These are phyloP conservation scores for Myotis myotis DNA, from an alignment of 2,797 vertebrate species.

Conservation along the genomic window DNA sequence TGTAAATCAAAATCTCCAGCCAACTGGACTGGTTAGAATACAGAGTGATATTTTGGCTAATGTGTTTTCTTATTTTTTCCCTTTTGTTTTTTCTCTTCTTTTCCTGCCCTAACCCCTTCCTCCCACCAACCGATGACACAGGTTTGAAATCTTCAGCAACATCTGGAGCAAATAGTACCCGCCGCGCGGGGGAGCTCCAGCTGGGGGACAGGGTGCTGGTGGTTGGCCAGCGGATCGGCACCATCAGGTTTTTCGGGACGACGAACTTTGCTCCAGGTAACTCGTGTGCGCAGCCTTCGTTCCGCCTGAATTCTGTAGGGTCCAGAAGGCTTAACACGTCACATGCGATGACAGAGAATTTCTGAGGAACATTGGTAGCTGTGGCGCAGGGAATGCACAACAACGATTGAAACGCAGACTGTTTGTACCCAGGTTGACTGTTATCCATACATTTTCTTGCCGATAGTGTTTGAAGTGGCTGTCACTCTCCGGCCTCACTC, in stretches of 20 bases:
- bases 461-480: neutral
- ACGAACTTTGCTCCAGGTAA: slow-evolving; percentile 97
- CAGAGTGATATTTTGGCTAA: neutral
- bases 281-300: neutral
- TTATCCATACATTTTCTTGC: neutral
- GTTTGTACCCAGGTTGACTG: neutral
- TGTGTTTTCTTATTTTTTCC: slow-evolving; percentile 31
- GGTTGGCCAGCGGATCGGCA: slow-evolving; percentile 94
- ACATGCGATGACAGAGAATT: neutral
- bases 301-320: neutral
- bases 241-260: slow-evolving; percentile 92
- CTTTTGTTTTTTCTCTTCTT: neutral
- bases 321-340: neutral
- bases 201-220: slow-evolving; percentile 93
- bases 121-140: slow-evolving; percentile 59
- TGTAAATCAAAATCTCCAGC: neutral
- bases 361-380: neutral
- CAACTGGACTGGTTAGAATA: neutral
- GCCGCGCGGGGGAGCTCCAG: slow-evolving; percentile 77
- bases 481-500: neutral
- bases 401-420: neutral
- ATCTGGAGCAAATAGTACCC: slow-evolving; percentile 82
- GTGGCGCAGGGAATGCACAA: neutral
- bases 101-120: neutral
- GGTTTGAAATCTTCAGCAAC: slow-evolving; percentile 85